Percentiles rank a stretch among this genome's conserved stretches.
These are phyloP conservation scores for Leguminivora glycinivorella DNA, from an alignment of 1,140 invertebrate genomes.

Conservation along the genomic window DNA sequence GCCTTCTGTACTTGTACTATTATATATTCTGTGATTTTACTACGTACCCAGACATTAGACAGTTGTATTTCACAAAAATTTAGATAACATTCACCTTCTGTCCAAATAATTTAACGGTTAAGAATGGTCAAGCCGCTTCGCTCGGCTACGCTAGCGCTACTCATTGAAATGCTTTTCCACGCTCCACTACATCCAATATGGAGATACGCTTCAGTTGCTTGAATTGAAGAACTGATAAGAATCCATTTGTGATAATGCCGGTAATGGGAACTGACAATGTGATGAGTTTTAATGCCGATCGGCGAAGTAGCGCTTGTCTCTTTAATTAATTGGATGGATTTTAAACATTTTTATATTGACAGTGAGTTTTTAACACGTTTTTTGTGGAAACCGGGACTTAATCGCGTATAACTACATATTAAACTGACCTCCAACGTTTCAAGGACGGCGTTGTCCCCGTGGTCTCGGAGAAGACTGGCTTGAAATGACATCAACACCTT, in stretches of 20 bases:
- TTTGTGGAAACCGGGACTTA: too few species aligned
- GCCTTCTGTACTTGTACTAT: too few species aligned
- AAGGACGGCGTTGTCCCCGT: too few species aligned
- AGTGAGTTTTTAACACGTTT: too few species aligned
- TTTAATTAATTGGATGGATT: not conserved
- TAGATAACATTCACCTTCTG: not conserved
- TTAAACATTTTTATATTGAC: not conserved
- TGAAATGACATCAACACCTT: too few species aligned
- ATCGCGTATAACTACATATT: too few species aligned
- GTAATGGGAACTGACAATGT: constrained; percentile 17
- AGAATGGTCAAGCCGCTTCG: not conserved
- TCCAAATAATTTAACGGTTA: not conserved
- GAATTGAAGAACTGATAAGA: constrained; percentile 24
- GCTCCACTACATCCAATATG: constrained; percentile 8
- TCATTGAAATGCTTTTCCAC: constrained; percentile 23
- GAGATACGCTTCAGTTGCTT: constrained; percentile 17
- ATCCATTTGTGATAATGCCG: not conserved
- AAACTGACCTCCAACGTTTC: too few species aligned
- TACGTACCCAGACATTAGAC: too few species aligned
- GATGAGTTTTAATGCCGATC: constrained; percentile 6
- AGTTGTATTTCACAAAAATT: too few species aligned
- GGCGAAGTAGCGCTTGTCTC: not conserved
- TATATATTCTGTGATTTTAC: too few species aligned
- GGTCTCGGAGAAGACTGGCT: too few species aligned
- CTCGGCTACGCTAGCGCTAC: constrained; percentile 15